Percentiles rank a stretch among this genome's conserved stretches.
These are phyloP conservation scores for Bothrops alternatus DNA, from an alignment of 2,797 vertebrate species.

Conservation along the genomic window DNA sequence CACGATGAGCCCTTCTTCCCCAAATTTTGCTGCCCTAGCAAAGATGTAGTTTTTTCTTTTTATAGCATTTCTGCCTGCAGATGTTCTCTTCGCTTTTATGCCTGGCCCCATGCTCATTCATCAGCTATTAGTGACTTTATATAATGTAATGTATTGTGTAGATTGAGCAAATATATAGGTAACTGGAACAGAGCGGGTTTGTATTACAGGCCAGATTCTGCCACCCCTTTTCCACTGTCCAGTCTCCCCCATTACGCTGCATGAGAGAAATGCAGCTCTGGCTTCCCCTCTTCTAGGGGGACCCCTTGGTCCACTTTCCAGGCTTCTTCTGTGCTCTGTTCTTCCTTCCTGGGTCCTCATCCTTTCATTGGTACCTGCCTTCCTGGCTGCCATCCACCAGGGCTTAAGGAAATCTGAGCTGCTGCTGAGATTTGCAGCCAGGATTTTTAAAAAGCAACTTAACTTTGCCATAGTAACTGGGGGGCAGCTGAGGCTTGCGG, in stretches of 20 bases:
- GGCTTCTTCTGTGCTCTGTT: background rate
- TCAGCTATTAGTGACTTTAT: background rate
- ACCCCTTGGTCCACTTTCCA: background rate
- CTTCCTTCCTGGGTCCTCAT: background rate
- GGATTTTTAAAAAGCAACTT: background rate
- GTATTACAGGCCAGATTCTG: background rate
- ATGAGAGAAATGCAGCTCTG: background rate
- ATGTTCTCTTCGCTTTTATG: background rate
- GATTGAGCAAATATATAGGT: background rate
- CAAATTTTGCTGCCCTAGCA: background rate
- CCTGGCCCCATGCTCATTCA: background rate
- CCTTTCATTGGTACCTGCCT: background rate
- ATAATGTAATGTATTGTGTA: background rate
- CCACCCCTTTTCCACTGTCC: background rate
- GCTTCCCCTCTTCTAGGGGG: background rate
- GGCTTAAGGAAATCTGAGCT: background rate
- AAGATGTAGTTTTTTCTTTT: background rate
- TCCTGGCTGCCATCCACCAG: background rate
- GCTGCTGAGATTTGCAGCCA: background rate
- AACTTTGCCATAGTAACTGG: background rate
- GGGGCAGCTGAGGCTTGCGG: background rate
- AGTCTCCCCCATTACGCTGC: background rate
- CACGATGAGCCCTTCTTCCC: background rate
- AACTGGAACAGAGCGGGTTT: background rate
- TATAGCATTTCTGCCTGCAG: background rate